phyloP scores from a whole-genome alignment of 2,888 invertebrate species.

The Tuta absoluta region DNA sequence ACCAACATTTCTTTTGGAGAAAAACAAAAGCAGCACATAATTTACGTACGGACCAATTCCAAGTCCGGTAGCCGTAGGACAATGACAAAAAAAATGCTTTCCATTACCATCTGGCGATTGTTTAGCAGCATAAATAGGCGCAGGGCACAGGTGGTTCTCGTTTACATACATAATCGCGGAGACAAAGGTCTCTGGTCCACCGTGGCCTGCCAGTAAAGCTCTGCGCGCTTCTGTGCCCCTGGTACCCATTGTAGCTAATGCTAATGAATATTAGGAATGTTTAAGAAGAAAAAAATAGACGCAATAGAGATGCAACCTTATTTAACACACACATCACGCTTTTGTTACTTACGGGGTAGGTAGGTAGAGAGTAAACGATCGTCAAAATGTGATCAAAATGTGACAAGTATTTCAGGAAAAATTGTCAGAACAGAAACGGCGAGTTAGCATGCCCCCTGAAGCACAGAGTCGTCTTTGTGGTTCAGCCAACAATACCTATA shows the following conservation, averaged over 20 bases:
- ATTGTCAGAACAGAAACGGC: too few species aligned
- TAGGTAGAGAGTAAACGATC: not conserved
- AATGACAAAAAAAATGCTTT: slow-evolving; percentile 43
- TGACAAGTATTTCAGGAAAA: not conserved
- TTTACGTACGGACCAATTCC: slow-evolving; percentile 29
- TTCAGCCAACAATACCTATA: too few species aligned
- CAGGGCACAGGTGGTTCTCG: slow-evolving; percentile 71
- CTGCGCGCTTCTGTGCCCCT: slow-evolving; percentile 65
- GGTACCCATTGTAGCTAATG: slow-evolving; percentile 70
- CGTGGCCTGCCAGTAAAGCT: slow-evolving; percentile 45
- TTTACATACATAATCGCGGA: slow-evolving; percentile 72
- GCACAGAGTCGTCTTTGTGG: too few species aligned
- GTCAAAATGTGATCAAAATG: too few species aligned
- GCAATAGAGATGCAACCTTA: slow-evolving; percentile 15
- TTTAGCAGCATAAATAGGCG: slow-evolving; percentile 68
- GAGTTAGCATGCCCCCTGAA: too few species aligned
- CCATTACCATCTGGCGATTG: slow-evolving; percentile 65
- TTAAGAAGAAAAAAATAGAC: slow-evolving; percentile 49
- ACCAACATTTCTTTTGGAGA: slow-evolving; percentile 10
- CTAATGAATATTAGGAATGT: slow-evolving; percentile 68
- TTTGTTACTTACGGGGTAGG: too few species aligned
- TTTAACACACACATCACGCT: not conserved
- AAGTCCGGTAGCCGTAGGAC: slow-evolving; percentile 52
- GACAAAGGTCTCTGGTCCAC: slow-evolving; percentile 63
- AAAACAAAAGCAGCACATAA: slow-evolving; percentile 21